Percentiles rank a stretch among this genome's conserved stretches.
Conservation (phyloP, 2,888 invertebrate species). For the Cephus pygmeus region DNA sequence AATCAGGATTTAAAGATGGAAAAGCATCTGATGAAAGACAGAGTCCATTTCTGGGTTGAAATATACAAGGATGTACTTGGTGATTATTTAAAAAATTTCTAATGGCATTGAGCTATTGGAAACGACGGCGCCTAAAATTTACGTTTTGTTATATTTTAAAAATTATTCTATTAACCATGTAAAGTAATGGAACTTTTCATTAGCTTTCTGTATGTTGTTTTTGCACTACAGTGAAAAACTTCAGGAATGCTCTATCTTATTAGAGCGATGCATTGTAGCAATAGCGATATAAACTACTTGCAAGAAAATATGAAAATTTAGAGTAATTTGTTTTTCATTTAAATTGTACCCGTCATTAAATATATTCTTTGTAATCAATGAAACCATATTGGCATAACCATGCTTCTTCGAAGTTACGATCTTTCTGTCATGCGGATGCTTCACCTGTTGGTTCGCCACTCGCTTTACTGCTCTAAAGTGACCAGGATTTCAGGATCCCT, state of each 20-base stretch:
- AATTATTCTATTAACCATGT: neutral
- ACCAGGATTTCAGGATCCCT: slow-evolving; percentile 42
- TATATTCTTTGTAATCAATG: neutral
- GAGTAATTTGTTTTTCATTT: neutral
- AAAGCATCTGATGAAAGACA: slow-evolving; percentile 55
- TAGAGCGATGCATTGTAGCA: neutral
- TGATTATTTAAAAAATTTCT: slow-evolving; percentile 41
- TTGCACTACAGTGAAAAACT: neutral
- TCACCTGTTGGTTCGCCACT: slow-evolving; percentile 55
- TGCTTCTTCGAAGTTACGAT: neutral
- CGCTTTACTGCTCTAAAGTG: slow-evolving; percentile 47
- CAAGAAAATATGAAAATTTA: neutral
- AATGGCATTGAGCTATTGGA: slow-evolving; percentile 21
- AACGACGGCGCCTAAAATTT: neutral
- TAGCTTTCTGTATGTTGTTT: neutral
- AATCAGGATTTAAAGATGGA: slow-evolving; percentile 54
- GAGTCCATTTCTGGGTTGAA: slow-evolving; percentile 65
- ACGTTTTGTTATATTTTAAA: neutral
- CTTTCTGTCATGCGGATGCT: slow-evolving; percentile 28
- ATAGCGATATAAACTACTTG: neutral
- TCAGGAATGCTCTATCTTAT: neutral
- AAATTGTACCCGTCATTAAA: neutral
- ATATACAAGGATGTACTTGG: slow-evolving; percentile 56
- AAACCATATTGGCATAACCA: neutral
- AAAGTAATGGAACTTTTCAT: neutral